Evolutionary conservation across 2,888 invertebrate species (phyloP).

Genomic region (Thalpophila matura): DNA sequence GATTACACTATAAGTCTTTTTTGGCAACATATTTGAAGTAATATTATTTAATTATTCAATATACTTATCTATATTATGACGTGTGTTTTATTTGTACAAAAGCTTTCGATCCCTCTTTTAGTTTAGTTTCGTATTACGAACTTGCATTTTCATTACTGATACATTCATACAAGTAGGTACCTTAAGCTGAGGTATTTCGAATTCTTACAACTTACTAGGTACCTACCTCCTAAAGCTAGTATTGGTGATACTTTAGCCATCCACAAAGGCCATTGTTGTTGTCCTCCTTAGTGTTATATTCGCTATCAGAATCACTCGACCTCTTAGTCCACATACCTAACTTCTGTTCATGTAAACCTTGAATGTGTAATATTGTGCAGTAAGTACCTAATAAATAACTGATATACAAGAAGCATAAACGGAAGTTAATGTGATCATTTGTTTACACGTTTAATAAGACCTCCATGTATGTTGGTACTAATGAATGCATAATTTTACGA

Average conservation of each 20-base stretch:
- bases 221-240: not conserved
- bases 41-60: conserved; percentile 91
- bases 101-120: not conserved
- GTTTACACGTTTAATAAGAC: conserved; percentile 4
- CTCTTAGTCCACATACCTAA: conserved; percentile 37
- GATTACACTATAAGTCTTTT: conserved; percentile 89
- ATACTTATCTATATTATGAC: conserved; percentile 90
- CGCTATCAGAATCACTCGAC: conserved; percentile 45
- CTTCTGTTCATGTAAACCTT: conserved; percentile 46
- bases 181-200: not conserved
- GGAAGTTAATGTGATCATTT: conserved; percentile 23
- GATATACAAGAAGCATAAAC: conserved; percentile 22
- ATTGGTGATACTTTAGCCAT: not conserved
- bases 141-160: not conserved
- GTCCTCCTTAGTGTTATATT: conserved; percentile 24
- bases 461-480: not conserved
- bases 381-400: not conserved
- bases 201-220: not conserved
- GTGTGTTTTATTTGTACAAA: conserved; percentile 79
- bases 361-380: conserved; percentile 22
- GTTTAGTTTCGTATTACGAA: not conserved
- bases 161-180: not conserved
- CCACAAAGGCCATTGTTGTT: not conserved
- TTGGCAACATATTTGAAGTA: conserved; percentile 90
- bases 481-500: conserved; percentile 1